phyloP scores from a whole-genome alignment of 2,113 vertebrate species.

The Embiotoca jacksoni region DNA sequence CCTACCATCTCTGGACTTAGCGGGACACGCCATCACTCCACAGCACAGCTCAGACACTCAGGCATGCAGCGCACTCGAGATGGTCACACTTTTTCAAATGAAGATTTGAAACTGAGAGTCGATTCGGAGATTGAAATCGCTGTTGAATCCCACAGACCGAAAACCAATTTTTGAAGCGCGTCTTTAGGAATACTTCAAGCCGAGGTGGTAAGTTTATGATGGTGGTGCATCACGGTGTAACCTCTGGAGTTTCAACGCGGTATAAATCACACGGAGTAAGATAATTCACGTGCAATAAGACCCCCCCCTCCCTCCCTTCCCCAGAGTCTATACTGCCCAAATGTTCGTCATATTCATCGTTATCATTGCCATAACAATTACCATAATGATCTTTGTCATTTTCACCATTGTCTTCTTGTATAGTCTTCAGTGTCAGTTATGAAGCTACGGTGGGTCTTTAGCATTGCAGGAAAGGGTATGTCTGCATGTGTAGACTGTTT shows the following conservation, averaged over 20 bases:
- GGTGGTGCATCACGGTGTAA: conserved; percentile 58
- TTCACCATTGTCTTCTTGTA: conserved; percentile 64
- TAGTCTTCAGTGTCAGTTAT: conserved; percentile 66
- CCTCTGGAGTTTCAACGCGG: conserved; percentile 78
- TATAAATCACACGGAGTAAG: conserved; percentile 99
- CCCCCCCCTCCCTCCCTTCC: conserved; percentile 78
- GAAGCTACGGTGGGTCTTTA: conserved; percentile 65
- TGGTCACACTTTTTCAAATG: conserved; percentile 60
- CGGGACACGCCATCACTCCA: conserved; percentile 60
- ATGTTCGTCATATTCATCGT: conserved; percentile 78
- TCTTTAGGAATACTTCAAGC: conserved; percentile 66
- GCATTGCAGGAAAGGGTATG: conserved; percentile 49
- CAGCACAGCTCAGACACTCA: conserved; percentile 69
- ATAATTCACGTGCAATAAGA: conserved; percentile 99
- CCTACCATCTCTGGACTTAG: conserved; percentile 53
- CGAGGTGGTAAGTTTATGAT: conserved; percentile 64
- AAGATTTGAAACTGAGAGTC: conserved; percentile 49
- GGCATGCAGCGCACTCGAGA: conserved; percentile 74
- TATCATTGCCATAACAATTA: conserved; percentile 63
- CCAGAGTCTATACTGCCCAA: conserved; percentile 83
- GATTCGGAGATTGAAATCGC: conserved; percentile 25
- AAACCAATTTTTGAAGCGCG: conserved; percentile 58
- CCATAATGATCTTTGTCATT: conserved; percentile 67
- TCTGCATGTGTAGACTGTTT: conserved; percentile 54
- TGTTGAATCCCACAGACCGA: conserved; percentile 53